Evolutionary conservation across 2,113 vertebrate genomes (phyloP), one percentile per base, ranked within the genome.

Genomic region (Tachuris rubrigastra): DNA sequence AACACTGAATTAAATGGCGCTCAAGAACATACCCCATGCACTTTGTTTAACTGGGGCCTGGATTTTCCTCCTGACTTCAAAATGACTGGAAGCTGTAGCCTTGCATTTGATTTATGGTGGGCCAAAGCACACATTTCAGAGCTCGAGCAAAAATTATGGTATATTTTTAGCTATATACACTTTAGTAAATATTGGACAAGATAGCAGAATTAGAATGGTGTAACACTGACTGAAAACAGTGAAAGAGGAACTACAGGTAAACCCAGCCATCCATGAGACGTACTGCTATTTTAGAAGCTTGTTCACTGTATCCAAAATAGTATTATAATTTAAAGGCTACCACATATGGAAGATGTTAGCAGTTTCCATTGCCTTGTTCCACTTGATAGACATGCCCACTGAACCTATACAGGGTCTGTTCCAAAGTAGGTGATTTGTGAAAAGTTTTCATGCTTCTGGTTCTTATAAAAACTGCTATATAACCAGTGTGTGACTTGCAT

Each of bases 281-380:
- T 56, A 67, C 27, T 84, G 41, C 31, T 83, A 19, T 37, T 91
- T 96, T 41, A 80, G 59, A 95, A 93, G 65, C 63, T 67, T 12
- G 3, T 31, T 90, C 80, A 56, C 85, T 87, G 65, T 89, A 87
- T 72, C 80, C 65, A 90, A 81, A 93, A 93, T 12, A 46, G 39
- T 47, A 63, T 79, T 69, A 84, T 77, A 92, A 92, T 93, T 93
- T 82, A 94, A 87, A 83, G 35, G 17, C 67, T 87, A 49, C 58
- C 74, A 96, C 87, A 87, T 96, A 91, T 95, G 94, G 94, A 95
- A 97, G 72, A 85, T 66, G 87, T 96, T 97, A 96, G 37, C 63
- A 88, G 78, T 74, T 95, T 94, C 67, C 91, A 88, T 71, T 94
- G 85, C 95, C 78, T 95, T 6, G 72, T 96, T 96, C 87, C 91